Evolutionary conservation across 2,888 invertebrate species (phyloP), one percentile per base, ranked within the genome.

Genomic region (Drosophila kambysellisi): DNA sequence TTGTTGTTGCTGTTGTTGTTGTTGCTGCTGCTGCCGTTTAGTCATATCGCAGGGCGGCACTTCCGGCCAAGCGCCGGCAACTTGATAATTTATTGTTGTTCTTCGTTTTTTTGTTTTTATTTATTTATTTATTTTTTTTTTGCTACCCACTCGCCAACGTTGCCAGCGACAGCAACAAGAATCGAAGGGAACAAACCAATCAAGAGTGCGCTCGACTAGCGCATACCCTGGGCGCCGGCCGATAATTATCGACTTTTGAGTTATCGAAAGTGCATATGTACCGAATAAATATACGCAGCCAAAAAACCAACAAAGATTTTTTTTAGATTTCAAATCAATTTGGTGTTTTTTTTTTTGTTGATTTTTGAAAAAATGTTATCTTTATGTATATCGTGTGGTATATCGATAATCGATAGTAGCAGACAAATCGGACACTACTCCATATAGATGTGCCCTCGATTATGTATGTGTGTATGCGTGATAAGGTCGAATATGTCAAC

Each of bases 41-140:
- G 65, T 79, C 77, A 79, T 77, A 58, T 68, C 57, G 58, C 69
- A 51, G 73, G 62, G 76, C 74, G 71, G 72, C 77, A 85, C 74
- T 88, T 86, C 89, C 88, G 82, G 82, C 52, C 83, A 54, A 69
- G 64, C 75, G 89, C 73, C 73, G 78, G 67, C 87, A 72, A 71
- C 69, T 78, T 83, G 89, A 89, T 88, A 76, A 79, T 79, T 62
- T 58, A 56, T 59, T 74, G 62, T 75, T 64, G n/a, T 48, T 39
- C 33, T 50, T 54, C 25, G 51, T 9, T 67, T 65, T 70, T 70
- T 62, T 48, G 56, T 54, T 63, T 68, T 67, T 50, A 56, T 63
- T 56, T 60, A 48, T 53, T 56, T 37, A 25, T 25, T 46, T 25
- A n/a, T 58, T 35, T 50, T 51, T 43, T 73, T 57, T 70, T 65